Percentiles rank a stretch among this genome's conserved stretches.
phyloP scores from a whole-genome alignment of 2,113 vertebrate genomes.

The Leptodactylus fuscus region DNA sequence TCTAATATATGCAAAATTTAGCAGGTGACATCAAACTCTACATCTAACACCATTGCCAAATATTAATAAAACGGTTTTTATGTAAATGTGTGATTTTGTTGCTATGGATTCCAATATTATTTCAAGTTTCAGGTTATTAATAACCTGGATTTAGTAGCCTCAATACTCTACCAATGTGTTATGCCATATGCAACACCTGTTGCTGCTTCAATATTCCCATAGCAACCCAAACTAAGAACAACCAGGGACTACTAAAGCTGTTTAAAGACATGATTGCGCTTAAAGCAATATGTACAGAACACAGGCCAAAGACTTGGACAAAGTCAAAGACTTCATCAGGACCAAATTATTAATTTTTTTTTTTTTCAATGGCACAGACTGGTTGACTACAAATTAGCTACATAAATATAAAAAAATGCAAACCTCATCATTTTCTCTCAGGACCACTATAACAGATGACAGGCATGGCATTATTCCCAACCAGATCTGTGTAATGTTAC shows the following conservation, averaged over 20 bases:
- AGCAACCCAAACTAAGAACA: slow-evolving; percentile 10
- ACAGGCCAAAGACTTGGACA: background rate
- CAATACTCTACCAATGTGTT: background rate
- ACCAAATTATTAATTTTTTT: no score
- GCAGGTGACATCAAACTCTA: background rate
- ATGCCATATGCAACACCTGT: background rate
- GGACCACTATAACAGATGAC: no score
- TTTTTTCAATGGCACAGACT: no score
- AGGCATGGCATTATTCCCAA: no score
- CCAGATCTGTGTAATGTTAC: no score
- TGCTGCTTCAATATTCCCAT: slow-evolving; percentile 15
- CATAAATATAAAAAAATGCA: no score
- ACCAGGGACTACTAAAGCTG: background rate
- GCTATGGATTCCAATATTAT: background rate
- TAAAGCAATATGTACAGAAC: background rate
- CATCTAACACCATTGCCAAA: background rate
- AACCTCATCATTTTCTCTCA: no score
- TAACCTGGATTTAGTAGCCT: background rate
- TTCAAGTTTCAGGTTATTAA: slow-evolving; percentile 2
- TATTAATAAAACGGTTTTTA: background rate
- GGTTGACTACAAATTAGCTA: no score
- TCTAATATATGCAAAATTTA: background rate
- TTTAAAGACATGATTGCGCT: background rate
- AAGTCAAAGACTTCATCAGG: no score
- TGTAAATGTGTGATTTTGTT: slow-evolving; percentile 8